Evolutionary conservation across 2,888 invertebrate genomes (phyloP).

Genomic region (Eubasilissa splendida): DNA sequence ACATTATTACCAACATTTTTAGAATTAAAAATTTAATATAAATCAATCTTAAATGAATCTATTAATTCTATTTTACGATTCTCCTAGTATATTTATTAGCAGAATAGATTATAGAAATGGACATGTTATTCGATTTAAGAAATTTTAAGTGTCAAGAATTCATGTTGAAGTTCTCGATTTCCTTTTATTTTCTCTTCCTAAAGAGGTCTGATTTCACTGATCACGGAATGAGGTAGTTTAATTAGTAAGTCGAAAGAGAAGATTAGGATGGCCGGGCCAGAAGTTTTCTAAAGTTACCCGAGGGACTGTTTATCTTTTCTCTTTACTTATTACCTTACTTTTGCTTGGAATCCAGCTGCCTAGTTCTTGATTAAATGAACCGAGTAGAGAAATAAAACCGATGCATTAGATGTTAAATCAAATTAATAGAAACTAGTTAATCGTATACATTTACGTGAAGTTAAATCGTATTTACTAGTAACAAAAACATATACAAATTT

Average conservation of each 20-base stretch:
- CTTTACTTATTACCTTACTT: not conserved
- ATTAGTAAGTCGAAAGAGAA: conserved; percentile 4
- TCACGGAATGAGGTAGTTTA: conserved; percentile 16
- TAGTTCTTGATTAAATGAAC: conserved; percentile 2
- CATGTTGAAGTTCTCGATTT: not conserved
- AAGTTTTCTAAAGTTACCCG: conserved; percentile 27
- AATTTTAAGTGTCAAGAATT: not conserved
- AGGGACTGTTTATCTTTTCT: conserved; percentile 27
- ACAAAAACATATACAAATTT: too few relatives aligned
- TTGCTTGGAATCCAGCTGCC: not conserved
- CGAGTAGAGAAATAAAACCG: not conserved
- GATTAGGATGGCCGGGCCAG: conserved; percentile 1
- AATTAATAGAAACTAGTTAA: not conserved
- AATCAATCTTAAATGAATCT: not conserved
- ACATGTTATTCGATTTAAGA: not conserved
- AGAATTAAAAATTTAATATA: not conserved
- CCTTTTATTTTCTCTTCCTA: not conserved
- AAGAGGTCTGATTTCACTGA: conserved; percentile 21
- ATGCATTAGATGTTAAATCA: not conserved
- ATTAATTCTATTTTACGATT: too few relatives aligned
- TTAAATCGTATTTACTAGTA: not conserved
- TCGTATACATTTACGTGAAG: not conserved
- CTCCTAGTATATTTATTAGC: too few relatives aligned
- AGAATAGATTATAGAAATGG: too few relatives aligned
- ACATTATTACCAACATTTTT: too few relatives aligned